phyloP scores from a whole-genome alignment of 2,113 vertebrate species.

The Gopherus evgoodei region DNA sequence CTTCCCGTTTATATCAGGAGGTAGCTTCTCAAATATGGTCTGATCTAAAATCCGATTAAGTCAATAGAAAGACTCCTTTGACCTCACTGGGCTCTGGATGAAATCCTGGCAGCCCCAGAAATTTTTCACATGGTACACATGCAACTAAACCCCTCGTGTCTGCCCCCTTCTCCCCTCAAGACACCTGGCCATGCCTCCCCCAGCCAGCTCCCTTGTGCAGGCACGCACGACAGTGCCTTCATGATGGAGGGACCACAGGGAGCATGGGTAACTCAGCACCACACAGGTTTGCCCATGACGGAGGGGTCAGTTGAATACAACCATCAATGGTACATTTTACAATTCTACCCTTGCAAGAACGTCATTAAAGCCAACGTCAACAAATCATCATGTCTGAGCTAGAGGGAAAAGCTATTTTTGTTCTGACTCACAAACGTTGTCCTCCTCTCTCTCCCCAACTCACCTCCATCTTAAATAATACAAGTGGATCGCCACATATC shows the following conservation, averaged over 20 bases:
- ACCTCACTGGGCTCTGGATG: not conserved
- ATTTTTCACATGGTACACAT: no score
- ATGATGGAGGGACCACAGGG: no score
- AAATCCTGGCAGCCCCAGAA: not conserved
- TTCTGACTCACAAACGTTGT: slow-evolving; percentile 60
- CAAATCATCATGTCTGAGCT: slow-evolving; percentile 65
- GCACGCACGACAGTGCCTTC: no score
- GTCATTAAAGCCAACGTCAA: slow-evolving; percentile 66
- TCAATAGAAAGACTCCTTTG: not conserved
- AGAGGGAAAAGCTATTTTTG: slow-evolving; percentile 71
- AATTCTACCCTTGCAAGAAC: slow-evolving; percentile 16
- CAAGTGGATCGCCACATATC: slow-evolving; percentile 66
- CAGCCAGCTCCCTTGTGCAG: no score
- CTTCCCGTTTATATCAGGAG: not conserved
- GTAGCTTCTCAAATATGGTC: not conserved
- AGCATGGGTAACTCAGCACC: no score
- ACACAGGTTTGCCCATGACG: no score
- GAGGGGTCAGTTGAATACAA: slow-evolving; percentile 5
- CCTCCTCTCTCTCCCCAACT: slow-evolving; percentile 60
- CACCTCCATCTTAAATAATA: slow-evolving; percentile 63
- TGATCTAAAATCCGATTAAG: not conserved
- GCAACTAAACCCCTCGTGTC: no score
- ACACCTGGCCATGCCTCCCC: no score
- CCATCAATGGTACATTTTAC: slow-evolving; percentile 44
- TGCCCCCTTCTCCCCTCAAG: no score